Base-by-base conservation (phyloP, 2,113 vertebrate genomes). In the Aptenodytes patagonicus region DNA sequence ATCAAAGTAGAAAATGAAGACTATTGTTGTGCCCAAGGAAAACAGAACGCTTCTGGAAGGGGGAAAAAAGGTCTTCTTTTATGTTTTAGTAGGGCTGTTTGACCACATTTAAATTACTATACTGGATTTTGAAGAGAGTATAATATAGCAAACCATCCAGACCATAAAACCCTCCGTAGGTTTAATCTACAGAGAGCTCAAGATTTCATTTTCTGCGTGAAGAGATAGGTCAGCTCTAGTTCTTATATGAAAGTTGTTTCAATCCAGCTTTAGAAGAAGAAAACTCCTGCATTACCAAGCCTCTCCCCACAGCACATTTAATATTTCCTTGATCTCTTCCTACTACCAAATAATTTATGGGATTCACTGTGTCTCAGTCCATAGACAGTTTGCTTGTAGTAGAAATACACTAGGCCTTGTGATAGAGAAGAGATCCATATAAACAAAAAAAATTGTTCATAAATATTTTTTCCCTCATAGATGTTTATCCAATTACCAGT, bases 131-230 rank as follows among this genome's bases (percentile, higher is more conserved):
- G 22, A 76, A 38, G 55, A 72, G 17, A 75, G 28, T 7, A 34
- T 52, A 79, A 49, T 25, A 49, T 0, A 62, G 32, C 25, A 78
- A 78, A 42, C 7, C 36, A 81, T 9, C 11, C 24, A 77, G 40
- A 83, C 54, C 31, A 25, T 31, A 28, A 10, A 73, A n/a, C 2
- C 4, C 16, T 28, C 11, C 0, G 0, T 5, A 82, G 29, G 11
- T 61, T 71, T 89, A 58, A 55, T 54, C 54, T 66, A 62, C 31
- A 51, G 32, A 46, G 21, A 52, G 17, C 17, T 65, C 20, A 66
- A 55, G 46, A 40, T 82, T 87, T 90, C 55, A 57, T 79, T 88
- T 89, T 70, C 61, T 40, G 14, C 5, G 8, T 21, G 29, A 84
- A 55, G 32, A 55, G 4, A 75, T 5, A 61, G 17, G 47, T 55